Evolutionary conservation across 1,140 invertebrate genomes (phyloP).

Genomic region (Drosophila neocordata): DNA sequence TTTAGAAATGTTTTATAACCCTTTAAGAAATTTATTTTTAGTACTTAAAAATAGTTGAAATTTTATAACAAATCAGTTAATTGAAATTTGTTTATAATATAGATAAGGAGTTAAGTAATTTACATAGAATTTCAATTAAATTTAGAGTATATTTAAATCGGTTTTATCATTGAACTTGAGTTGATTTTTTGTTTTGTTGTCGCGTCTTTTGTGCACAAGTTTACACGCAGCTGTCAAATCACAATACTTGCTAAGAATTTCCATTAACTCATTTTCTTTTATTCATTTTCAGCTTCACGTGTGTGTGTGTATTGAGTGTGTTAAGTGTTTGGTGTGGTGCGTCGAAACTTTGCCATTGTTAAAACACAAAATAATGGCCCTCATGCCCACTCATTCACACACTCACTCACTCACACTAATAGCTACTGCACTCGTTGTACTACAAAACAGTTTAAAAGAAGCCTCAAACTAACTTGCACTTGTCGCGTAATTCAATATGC

Average conservation of each 20-base stretch:
- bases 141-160: background rate
- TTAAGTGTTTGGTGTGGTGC: slow-evolving; percentile 60
- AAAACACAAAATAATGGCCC: slow-evolving; percentile 77
- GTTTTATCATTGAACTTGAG: background rate
- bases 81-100: no score
- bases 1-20: no score
- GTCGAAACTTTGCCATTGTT: slow-evolving; percentile 73
- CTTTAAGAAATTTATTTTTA: no score
- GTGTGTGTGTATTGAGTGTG: slow-evolving; percentile 64
- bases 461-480: slow-evolving; percentile 76
- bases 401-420: slow-evolving; percentile 19
- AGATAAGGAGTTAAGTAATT: no score
- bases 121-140: background rate
- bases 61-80: no score
- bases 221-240: slow-evolving; percentile 79
- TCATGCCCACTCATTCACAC: slow-evolving; percentile 46
- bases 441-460: slow-evolving; percentile 71
- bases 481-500: slow-evolving; percentile 80
- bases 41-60: no score
- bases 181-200: slow-evolving; percentile 11
- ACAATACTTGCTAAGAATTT: slow-evolving; percentile 80
- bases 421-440: slow-evolving; percentile 19
- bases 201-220: slow-evolving; percentile 59
- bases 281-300: slow-evolving; percentile 34
- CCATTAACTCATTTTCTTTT: slow-evolving; percentile 77